Evolutionary conservation across 2,888 invertebrate genomes (phyloP).

Genomic region (Stenoptilia bipunctidactyla): DNA sequence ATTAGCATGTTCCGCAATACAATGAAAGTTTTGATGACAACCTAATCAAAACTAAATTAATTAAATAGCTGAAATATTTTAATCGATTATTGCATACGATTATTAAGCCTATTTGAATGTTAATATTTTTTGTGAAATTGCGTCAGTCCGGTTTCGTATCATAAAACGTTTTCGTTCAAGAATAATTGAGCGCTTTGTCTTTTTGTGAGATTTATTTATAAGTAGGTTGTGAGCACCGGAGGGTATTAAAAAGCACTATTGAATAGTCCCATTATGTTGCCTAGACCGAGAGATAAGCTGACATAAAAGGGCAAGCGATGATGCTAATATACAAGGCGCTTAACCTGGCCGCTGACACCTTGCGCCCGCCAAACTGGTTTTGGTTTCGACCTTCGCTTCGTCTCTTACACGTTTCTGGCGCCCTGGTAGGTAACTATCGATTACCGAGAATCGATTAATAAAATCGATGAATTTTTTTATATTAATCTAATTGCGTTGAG

Average conservation of each 20-base stretch:
- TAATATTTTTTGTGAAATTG: too few relatives aligned
- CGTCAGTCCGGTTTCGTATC: too few relatives aligned
- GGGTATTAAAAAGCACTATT: conserved; percentile 29
- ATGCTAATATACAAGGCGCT: conserved; percentile 63
- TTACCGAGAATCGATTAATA: conserved; percentile 28
- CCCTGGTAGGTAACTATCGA: conserved; percentile 33
- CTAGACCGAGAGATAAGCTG: conserved; percentile 52
- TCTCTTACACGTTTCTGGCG: conserved; percentile 25
- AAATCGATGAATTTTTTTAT: conserved; percentile 47
- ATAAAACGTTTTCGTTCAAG: too few relatives aligned
- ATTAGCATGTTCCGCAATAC: too few relatives aligned
- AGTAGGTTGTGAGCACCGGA: neutral
- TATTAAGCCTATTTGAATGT: too few relatives aligned
- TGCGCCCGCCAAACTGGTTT: conserved; percentile 64
- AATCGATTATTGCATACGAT: too few relatives aligned
- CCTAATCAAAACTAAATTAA: too few relatives aligned
- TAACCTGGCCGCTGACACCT: conserved; percentile 62
- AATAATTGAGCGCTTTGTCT: too few relatives aligned
- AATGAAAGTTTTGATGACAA: too few relatives aligned
- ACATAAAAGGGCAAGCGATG: conserved; percentile 63
- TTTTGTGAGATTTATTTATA: too few relatives aligned
- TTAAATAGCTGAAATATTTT: too few relatives aligned
- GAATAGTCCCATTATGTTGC: conserved; percentile 55
- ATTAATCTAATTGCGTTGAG: too few relatives aligned
- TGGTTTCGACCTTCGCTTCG: conserved; percentile 32